phyloP scores from a whole-genome alignment of 1,140 invertebrate species.

The Macrostomum lignano region DNA sequence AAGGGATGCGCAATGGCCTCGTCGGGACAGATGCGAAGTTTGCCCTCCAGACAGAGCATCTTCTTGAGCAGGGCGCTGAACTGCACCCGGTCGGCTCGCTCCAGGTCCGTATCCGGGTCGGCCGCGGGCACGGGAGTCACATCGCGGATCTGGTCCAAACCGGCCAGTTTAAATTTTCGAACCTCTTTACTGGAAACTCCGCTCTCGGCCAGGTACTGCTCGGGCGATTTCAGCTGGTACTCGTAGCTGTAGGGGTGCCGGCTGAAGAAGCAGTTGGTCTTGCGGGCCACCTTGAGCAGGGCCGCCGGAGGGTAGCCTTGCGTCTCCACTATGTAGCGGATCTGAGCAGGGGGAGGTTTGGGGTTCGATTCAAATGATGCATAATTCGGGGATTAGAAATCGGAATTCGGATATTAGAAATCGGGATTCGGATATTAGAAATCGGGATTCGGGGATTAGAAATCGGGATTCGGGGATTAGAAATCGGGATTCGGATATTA shows the following conservation, averaged over 20 bases:
- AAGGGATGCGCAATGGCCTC: conserved; percentile 1
- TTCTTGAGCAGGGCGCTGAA: neutral
- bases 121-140: neutral
- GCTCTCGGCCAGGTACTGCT: conserved; percentile 3
- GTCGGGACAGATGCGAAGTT: conserved; percentile 3
- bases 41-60: conserved; percentile 2
- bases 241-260: neutral
- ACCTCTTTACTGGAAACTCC: conserved; percentile 2
- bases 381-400: no score
- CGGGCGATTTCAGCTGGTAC: conserved; percentile 4
- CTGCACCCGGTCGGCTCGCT: conserved; percentile 1
- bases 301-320: conserved; percentile 6
- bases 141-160: conserved; percentile 6
- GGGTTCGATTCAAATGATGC: no score
- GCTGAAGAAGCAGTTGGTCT: conserved; percentile 4
- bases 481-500: no score
- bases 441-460: no score
- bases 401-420: no score
- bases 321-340: conserved; percentile 4
- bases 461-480: no score
- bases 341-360: no score
- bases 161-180: conserved; percentile 3
- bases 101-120: conserved; percentile 3
- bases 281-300: conserved; percentile 4
- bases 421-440: no score